Conservation (phyloP, 2,888 invertebrate species). For the Blastobasis adustella region DNA sequence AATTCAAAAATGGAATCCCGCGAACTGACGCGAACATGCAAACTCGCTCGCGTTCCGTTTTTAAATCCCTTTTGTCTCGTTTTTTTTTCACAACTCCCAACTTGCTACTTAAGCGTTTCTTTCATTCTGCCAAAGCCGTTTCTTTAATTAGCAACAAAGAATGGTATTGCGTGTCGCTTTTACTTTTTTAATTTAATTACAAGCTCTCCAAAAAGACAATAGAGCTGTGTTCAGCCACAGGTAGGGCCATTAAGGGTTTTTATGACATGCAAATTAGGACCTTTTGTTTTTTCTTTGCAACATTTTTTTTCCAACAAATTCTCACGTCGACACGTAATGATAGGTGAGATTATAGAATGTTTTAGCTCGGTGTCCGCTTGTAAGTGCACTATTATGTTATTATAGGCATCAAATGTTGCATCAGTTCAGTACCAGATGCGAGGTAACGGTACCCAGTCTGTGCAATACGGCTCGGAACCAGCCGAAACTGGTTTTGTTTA, state of each 20-base stretch:
- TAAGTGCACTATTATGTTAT: slow-evolving; percentile 66
- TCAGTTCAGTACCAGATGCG: slow-evolving; percentile 46
- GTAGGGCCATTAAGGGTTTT: slow-evolving; percentile 30
- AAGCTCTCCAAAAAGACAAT: slow-evolving; percentile 50
- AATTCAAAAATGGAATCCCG: slow-evolving; percentile 51
- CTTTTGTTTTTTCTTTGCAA: slow-evolving; percentile 23
- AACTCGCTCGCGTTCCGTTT: slow-evolving; percentile 57
- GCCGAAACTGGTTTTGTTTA: slow-evolving; percentile 59
- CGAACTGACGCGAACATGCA: slow-evolving; percentile 59
- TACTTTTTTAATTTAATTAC: slow-evolving; percentile 70
- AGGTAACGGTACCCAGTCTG: slow-evolving; percentile 53
- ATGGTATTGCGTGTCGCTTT: slow-evolving; percentile 67
- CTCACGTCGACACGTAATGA: slow-evolving; percentile 23
- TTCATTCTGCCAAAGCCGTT: slow-evolving; percentile 59
- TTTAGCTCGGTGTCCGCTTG: slow-evolving; percentile 26
- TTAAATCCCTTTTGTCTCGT: slow-evolving; percentile 46
- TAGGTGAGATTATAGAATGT: slow-evolving; percentile 23
- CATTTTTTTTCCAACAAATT: slow-evolving; percentile 5
- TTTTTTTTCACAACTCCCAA: slow-evolving; percentile 41
- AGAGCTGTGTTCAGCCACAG: slow-evolving; percentile 45
- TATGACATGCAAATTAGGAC: slow-evolving; percentile 47
- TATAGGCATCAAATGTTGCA: slow-evolving; percentile 68
- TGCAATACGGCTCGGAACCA: slow-evolving; percentile 50
- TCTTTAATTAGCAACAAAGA: slow-evolving; percentile 71
- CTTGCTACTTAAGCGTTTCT: slow-evolving; percentile 68